Conservation (phyloP, 2,113 vertebrate genomes). For the Dicerorhinus sumatrensis region DNA sequence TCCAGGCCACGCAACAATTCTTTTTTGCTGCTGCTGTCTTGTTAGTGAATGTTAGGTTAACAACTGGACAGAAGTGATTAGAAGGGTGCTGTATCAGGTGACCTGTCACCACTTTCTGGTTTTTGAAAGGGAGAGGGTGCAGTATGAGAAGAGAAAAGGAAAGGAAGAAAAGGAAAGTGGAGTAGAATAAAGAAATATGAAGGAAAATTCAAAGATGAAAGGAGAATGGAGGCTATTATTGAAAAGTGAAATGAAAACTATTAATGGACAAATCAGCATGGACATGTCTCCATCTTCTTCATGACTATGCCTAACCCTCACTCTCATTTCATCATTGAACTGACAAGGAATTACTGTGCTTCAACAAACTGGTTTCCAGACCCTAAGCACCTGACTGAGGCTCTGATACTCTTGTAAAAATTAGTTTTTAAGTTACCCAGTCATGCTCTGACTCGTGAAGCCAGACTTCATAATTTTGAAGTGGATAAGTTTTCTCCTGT, state of each 20-base stretch:
- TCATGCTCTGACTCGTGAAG: not conserved
- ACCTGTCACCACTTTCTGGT: not conserved
- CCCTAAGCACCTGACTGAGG: not conserved
- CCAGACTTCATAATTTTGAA: conserved; percentile 7
- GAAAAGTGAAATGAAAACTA: not conserved
- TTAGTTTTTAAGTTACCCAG: not conserved
- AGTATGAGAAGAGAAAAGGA: not conserved
- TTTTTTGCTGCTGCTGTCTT: not conserved
- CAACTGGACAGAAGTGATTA: not conserved
- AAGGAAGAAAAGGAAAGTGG: not conserved
- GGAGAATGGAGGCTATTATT: not conserved
- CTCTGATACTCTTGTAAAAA: not conserved
- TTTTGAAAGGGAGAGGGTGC: not conserved
- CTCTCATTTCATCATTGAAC: not conserved
- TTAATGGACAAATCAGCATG: not conserved
- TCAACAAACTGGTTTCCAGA: not conserved
- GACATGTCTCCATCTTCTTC: not conserved
- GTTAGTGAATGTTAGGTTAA: not conserved
- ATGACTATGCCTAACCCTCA: not conserved
- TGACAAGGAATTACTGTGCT: not conserved
- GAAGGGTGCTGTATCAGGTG: not conserved
- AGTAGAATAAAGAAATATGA: not conserved
- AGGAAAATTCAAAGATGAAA: not conserved
- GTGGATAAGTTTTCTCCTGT: conserved; percentile 1
- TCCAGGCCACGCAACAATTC: too few species aligned